These are phyloP conservation scores for Mycetomoellerius zeteki DNA, from an alignment of 1,140 invertebrate genomes.

Conservation along the genomic window DNA sequence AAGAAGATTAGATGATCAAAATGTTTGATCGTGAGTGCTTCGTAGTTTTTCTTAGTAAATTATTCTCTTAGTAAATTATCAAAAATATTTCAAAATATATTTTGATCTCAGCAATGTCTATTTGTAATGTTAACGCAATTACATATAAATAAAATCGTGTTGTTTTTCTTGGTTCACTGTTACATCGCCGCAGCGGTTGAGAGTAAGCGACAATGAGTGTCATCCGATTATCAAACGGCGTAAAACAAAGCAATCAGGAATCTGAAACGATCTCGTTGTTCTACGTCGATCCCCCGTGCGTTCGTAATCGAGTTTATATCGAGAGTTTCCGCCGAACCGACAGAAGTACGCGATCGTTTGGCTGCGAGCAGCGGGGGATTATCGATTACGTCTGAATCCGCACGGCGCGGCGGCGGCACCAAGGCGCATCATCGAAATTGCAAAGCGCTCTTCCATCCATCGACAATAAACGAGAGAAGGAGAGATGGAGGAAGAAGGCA, in stretches of 20 bases:
- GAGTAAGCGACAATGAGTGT: slow-evolving; percentile 3
- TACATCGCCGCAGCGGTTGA: not conserved
- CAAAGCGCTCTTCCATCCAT: slow-evolving; percentile 58
- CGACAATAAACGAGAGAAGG: slow-evolving; percentile 33
- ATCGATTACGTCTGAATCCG: slow-evolving; percentile 61
- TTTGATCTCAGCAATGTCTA: not conserved
- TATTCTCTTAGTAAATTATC: not conserved
- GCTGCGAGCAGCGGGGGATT: slow-evolving; percentile 14
- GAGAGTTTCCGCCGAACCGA: slow-evolving; percentile 27
- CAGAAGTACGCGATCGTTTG: slow-evolving; percentile 44
- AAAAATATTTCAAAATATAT: not conserved
- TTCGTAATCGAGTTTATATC: slow-evolving; percentile 54
- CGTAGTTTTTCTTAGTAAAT: not conserved
- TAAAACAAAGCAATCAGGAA: slow-evolving; percentile 16
- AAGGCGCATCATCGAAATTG: slow-evolving; percentile 71
- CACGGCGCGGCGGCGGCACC: slow-evolving; percentile 22
- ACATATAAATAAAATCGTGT: not conserved
- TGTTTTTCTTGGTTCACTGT: not conserved
- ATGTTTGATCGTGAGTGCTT: not conserved
- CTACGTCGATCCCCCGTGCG: slow-evolving; percentile 16
- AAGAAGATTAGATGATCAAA: not conserved
- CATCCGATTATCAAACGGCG: slow-evolving; percentile 38
- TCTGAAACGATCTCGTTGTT: slow-evolving; percentile 34
- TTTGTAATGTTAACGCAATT: not conserved
- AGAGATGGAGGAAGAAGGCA: slow-evolving; percentile 21